Evolutionary conservation across 2,113 vertebrate genomes (phyloP), one percentile per base, ranked within the genome.

Genomic region (Cyphotilapia sp.): DNA sequence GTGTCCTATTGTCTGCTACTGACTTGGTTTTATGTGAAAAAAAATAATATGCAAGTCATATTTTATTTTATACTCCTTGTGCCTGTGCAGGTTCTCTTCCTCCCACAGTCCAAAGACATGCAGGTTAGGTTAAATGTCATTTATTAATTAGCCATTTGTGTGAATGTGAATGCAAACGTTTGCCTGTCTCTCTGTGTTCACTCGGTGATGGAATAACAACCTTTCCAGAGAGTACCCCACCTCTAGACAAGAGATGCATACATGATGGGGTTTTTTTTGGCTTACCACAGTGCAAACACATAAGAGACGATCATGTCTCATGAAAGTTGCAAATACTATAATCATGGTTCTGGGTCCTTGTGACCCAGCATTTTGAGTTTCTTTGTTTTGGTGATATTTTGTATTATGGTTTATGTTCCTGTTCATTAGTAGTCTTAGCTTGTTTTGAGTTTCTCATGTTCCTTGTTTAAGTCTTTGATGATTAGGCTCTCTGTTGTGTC

Each of bases 1-100:
- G 0, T 74, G 8, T 0, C 38, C 38, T 0, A 10, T 0, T 74
- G 40, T 74, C 8, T 24, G 13, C 13, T 45, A 17, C 24, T 19
- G 42, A 47, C 6, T 29, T 47, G 14, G 9, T 47, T 76, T 76
- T 47, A 29, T 47, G 24, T 47, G 13, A 29, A 47, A 8, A 19
- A 74, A 76, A 27, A 11, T 1, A 66, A 66, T 13, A 66, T 66
- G 9, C 42, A 8, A 49, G 6, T 14, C 8, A 11, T 5, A 17
- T 29, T 49, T 76, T 17, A 29, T 31, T 76, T 76, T 27, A 1
- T 74, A 7, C 13, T 45, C 22, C 5, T 2, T 47, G n/a, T 71
- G 66, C 66, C 22, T 71, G 66, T 42, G 5, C 0, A 42, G 13
- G 38, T 71, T 71, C 8, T 42, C n/a, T 4, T 42, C n/a, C 66